A percentile compares a stretch with the other conserved stretches of the same genome.
phyloP scores from a whole-genome alignment of 2,113 vertebrate genomes.

The Carassius carassius region DNA sequence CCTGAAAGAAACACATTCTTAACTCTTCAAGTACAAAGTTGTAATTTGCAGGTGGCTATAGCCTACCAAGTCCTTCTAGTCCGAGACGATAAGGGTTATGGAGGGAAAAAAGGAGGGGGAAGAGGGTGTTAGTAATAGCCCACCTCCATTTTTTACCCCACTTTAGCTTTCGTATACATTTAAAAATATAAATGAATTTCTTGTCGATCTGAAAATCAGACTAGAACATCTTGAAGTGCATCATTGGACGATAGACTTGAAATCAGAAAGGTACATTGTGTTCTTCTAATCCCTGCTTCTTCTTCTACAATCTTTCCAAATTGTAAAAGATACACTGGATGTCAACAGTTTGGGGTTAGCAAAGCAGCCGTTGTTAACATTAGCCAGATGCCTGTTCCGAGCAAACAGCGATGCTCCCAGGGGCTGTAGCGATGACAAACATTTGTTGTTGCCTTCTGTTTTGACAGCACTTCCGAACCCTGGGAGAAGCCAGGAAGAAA shows the following conservation, averaged over 20 bases:
- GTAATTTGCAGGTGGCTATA: constrained; percentile 80
- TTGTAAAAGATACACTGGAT: constrained; percentile 36
- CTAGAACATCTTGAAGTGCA: constrained; percentile 26
- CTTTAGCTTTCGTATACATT: constrained; percentile 16
- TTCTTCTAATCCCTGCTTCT: constrained; percentile 46
- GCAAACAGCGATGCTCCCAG: constrained; percentile 62
- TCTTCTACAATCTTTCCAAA: constrained; percentile 44
- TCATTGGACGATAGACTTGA: not conserved
- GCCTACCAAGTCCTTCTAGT: constrained; percentile 58
- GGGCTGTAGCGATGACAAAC: constrained; percentile 72
- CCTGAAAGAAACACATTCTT: constrained; percentile 77
- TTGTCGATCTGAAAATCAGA: constrained; percentile 51
- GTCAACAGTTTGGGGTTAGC: constrained; percentile 51
- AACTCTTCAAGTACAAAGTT: constrained; percentile 70
- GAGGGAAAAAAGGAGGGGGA: constrained; percentile 39
- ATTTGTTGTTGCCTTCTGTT: constrained; percentile 71
- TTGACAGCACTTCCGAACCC: constrained; percentile 60
- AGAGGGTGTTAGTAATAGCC: constrained; percentile 14
- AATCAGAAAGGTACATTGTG: constrained; percentile 28
- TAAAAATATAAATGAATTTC: constrained; percentile 49
- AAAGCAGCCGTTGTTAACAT: constrained; percentile 65
- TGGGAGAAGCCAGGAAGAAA: constrained; percentile 48
- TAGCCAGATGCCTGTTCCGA: constrained; percentile 67
- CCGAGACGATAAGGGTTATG: constrained; percentile 55
- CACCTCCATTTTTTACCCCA: constrained; percentile 9